Evolutionary conservation across 2,113 vertebrate species (phyloP), one percentile per base, ranked within the genome.

Genomic region (Gobio gobio): DNA sequence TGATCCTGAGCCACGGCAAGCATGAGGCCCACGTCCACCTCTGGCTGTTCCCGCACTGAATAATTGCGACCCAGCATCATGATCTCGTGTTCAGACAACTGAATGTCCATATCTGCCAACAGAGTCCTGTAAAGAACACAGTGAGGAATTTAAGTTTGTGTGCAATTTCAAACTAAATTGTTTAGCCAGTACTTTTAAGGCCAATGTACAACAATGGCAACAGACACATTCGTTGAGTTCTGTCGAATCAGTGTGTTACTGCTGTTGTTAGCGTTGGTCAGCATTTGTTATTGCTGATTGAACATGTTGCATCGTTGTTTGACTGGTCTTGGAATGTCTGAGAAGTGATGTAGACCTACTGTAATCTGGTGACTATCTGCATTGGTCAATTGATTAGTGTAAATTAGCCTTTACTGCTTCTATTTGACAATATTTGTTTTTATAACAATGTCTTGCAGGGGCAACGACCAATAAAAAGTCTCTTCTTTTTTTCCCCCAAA

Each of bases 1-100:
- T 94, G 89, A 83, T 96, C 92, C 88, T 97, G 97, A 79, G 94
- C 95, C 45, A 91, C 78, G 18, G 96, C 92, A 85, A 97, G 87
- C 87, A 97, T 90, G 75, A 90, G 40, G n/a, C 83, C 84, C 64
- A 92, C 12, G 10, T 96, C 93, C 68, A 54, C 58, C 74, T 92
- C 90, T 0, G 81, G 70, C 40, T 91, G 87, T 81, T 95, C 73
- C 49, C 76, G 91, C 22, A 91, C 85, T 0, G 92, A 81, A 54
- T 96, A 97, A 80, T 88, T 83, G 76, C 95, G 95, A 10, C 92
- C 94, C 36, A 98, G 90, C 14, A 95, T 96, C 90, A 97, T 89
- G 83, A 96, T 88, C 91, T 99, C 97, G 1, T 98, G 97, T 36
- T 97, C 96, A 16, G 91, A 94, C 83, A 98, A 93, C 0, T 84